These are phyloP conservation scores for Hirundo rustica DNA, from an alignment of 2,797 vertebrate species.

Conservation along the genomic window DNA sequence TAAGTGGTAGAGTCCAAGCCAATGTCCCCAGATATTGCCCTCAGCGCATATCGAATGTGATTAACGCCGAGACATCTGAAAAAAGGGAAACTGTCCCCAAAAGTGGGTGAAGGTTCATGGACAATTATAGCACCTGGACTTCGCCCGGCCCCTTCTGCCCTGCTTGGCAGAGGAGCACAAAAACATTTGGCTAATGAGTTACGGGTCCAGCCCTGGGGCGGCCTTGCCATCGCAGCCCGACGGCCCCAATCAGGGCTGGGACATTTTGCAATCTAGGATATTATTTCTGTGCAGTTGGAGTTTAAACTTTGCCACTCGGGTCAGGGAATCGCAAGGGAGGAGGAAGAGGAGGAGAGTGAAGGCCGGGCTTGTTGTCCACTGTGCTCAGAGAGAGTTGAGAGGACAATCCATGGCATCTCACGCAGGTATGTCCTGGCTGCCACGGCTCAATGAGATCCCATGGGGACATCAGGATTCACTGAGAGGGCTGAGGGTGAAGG, in stretches of 20 bases:
- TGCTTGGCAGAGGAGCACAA: not conserved
- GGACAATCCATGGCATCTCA: not conserved
- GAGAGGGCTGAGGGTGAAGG: not conserved
- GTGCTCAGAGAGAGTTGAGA: fast-evolving
- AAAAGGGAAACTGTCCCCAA: conserved; percentile 8
- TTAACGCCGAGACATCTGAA: not conserved
- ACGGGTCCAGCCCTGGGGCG: not conserved
- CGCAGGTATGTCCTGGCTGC: conserved; percentile 13
- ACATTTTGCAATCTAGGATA: not conserved
- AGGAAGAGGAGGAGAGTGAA: not conserved
- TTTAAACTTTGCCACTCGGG: conserved; percentile 56
- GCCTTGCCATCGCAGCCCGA: not conserved
- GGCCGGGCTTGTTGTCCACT: fast-evolving
- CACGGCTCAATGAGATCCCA: fast-evolving
- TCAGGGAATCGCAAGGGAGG: not conserved
- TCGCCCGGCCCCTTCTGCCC: conserved; percentile 24
- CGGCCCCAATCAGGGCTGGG: not conserved
- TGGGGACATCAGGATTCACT: not conserved
- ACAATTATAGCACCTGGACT: conserved; percentile 53
- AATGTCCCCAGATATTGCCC: fast-evolving
- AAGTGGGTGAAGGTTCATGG: conserved; percentile 73
- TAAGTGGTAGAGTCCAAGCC: not conserved
- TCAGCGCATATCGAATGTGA: not conserved
- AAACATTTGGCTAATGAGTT: conserved; percentile 72
- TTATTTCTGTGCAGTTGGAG: conserved; percentile 63